These are phyloP conservation scores for Atopsyche davidsoni DNA, from an alignment of 1,140 invertebrate species.

Conservation along the genomic window DNA sequence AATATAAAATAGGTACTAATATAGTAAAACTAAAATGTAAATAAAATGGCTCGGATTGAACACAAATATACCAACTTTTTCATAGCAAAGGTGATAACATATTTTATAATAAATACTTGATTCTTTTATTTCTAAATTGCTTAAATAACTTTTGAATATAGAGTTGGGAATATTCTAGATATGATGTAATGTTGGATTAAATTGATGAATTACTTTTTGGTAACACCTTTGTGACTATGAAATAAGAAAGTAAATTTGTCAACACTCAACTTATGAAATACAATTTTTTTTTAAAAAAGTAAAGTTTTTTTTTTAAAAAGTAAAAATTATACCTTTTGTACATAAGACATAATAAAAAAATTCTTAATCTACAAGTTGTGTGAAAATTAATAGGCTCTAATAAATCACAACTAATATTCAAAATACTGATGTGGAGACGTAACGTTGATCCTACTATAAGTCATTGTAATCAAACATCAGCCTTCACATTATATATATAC, in stretches of 20 bases:
- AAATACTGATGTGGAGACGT: too few relatives aligned
- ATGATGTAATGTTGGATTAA: not conserved
- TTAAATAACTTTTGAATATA: not conserved
- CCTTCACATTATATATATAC: too few relatives aligned
- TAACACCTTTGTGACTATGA: constrained; percentile 15
- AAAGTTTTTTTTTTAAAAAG: too few relatives aligned
- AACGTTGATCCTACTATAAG: too few relatives aligned
- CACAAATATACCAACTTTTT: constrained; percentile 16
- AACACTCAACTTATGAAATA: constrained; percentile 2
- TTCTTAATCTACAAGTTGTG: too few relatives aligned
- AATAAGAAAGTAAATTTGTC: constrained; percentile 13
- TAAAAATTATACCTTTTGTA: too few relatives aligned
- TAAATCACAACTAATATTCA: too few relatives aligned
- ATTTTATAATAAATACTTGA: not conserved
- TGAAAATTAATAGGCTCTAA: too few relatives aligned
- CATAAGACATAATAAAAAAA: too few relatives aligned
- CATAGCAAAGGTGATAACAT: constrained; percentile 9
- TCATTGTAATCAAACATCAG: too few relatives aligned
- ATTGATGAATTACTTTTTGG: not conserved
- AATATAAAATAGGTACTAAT: constrained; percentile 9
- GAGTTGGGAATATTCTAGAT: not conserved
- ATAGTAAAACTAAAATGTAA: constrained; percentile 15
- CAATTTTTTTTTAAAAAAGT: too few relatives aligned
- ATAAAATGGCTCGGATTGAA: constrained; percentile 31
- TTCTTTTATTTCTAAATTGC: too few relatives aligned